These are phyloP conservation scores for Spea hammondii DNA, from an alignment of 2,797 vertebrate genomes.

Conservation along the genomic window DNA sequence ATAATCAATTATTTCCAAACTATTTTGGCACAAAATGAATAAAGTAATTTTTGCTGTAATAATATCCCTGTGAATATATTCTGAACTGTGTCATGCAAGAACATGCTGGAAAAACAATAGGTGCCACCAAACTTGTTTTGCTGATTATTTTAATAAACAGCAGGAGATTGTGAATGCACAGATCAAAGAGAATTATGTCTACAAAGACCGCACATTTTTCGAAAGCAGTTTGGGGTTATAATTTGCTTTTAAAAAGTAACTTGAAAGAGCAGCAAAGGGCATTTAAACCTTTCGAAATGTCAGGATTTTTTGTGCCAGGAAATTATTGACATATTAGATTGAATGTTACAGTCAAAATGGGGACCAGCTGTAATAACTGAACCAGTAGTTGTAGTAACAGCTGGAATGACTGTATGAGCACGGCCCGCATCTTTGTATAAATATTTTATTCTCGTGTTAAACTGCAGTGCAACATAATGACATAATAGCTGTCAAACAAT, in stretches of 20 bases:
- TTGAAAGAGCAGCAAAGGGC: not conserved
- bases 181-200: not conserved
- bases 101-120: not conserved
- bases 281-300: not conserved
- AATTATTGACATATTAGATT: not conserved
- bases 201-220: not conserved
- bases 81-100: not conserved
- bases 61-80: constrained; percentile 2
- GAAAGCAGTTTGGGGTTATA: not conserved
- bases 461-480: not conserved
- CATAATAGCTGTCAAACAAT: not conserved
- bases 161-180: not conserved
- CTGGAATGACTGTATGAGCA: not conserved
- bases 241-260: not conserved
- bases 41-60: not conserved
- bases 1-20: not conserved
- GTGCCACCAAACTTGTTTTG: not conserved
- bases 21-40: not conserved
- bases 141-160: not conserved
- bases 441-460: not conserved
- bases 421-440: not conserved
- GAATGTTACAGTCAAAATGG: not conserved
- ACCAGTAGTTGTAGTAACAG: not conserved
- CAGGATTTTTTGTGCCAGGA: not conserved
- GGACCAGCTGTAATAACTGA: not conserved